These are phyloP conservation scores for Coryphaenoides rupestris DNA, from an alignment of 2,113 vertebrate species.

Conservation along the genomic window DNA sequence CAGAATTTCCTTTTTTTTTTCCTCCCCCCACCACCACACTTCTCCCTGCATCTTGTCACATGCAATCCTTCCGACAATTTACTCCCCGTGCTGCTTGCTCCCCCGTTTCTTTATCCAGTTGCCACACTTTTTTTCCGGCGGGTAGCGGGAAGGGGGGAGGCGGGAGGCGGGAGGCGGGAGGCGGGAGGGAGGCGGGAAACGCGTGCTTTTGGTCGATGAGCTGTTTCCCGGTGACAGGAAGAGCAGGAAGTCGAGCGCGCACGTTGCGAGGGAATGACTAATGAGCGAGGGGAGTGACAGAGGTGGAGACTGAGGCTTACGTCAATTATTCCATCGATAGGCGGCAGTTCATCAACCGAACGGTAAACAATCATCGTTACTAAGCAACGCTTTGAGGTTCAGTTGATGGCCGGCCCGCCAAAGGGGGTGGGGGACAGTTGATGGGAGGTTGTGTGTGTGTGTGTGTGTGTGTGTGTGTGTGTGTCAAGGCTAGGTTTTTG, in stretches of 20 bases:
- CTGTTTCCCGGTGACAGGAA: conserved; percentile 54
- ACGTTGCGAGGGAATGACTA: conserved; percentile 51
- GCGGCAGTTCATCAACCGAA: conserved; percentile 63
- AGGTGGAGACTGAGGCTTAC: conserved; percentile 49
- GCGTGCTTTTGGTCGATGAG: conserved; percentile 62
- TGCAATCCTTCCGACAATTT: conserved; percentile 40
- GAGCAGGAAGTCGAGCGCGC: conserved; percentile 55
- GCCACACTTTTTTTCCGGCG: conserved; percentile 49
- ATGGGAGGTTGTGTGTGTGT: background rate
- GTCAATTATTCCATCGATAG: conserved; percentile 65
- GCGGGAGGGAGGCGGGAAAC: conserved; percentile 53
- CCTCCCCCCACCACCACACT: conserved; percentile 52
- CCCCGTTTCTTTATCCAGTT: conserved; percentile 31
- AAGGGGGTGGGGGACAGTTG: no score
- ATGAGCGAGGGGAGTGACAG: conserved; percentile 57
- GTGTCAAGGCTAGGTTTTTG: no score
- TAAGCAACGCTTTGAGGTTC: conserved; percentile 40
- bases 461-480: no score
- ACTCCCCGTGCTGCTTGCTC: conserved; percentile 25
- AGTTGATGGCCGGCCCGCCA: conserved; percentile 4
- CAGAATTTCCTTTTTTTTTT: conserved; percentile 41
- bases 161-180: conserved; percentile 46
- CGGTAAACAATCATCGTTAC: conserved; percentile 55
- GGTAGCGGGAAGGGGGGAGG: no score
- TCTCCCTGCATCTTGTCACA: conserved; percentile 35